Percentiles rank a stretch among this genome's conserved stretches.
Evolutionary conservation across 2,888 invertebrate species (phyloP).

Genomic region (Athalia cordata): DNA sequence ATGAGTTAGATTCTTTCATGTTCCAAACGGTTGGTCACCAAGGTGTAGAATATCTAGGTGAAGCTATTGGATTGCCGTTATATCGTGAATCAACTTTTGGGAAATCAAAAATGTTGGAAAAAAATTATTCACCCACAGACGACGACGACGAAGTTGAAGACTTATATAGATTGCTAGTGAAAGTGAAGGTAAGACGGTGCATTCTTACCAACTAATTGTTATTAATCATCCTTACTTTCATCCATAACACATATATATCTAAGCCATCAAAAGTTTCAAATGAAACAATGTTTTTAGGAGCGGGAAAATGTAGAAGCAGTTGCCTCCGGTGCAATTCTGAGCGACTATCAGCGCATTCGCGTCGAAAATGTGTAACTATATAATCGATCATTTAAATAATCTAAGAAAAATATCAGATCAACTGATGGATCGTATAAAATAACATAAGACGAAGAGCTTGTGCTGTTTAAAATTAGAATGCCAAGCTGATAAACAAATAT

Average conservation of each 20-base stretch:
- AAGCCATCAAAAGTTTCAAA: conserved; percentile 41
- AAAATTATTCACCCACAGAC: conserved; percentile 86
- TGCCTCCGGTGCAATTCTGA: conserved; percentile 97
- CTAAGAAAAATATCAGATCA: conserved; percentile 7
- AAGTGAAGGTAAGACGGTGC: conserved; percentile 79
- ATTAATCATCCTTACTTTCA: conserved; percentile 18
- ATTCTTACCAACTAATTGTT: not conserved
- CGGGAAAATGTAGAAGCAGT: conserved; percentile 91
- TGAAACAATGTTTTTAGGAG: conserved; percentile 74
- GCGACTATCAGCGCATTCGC: conserved; percentile 97
- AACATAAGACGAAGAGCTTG: not conserved
- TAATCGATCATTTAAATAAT: conserved; percentile 50
- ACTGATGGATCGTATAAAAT: not conserved
- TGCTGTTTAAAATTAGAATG: not conserved
- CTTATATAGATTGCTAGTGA: conserved; percentile 87
- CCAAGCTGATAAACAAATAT: not conserved
- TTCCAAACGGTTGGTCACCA: conserved; percentile 99
- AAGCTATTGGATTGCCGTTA: conserved; percentile 95
- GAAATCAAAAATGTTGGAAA: conserved; percentile 85
- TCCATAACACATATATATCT: conserved; percentile 37
- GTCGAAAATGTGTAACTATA: conserved; percentile 96
- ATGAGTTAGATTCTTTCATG: conserved; percentile 98
- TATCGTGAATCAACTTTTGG: conserved; percentile 91
- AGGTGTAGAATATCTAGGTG: conserved; percentile 92
- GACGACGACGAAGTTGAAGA: conserved; percentile 98